These are phyloP conservation scores for Himalopsyche japonica DNA, from an alignment of 2,888 invertebrate genomes.

Conservation along the genomic window DNA sequence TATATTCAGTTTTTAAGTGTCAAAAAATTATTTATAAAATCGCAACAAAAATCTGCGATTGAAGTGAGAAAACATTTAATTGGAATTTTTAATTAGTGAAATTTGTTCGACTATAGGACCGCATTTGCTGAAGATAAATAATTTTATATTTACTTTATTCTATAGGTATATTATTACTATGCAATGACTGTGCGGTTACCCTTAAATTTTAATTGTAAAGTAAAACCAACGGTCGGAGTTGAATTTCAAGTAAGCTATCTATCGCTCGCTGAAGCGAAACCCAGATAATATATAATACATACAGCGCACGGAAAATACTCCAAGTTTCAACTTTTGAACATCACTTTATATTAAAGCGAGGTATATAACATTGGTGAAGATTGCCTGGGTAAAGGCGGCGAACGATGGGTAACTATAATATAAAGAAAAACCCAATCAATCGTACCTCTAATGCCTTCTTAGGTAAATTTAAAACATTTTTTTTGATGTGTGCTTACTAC, in stretches of 20 bases:
- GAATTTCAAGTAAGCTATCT: background rate
- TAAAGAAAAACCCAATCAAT: background rate
- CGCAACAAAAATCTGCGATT: background rate
- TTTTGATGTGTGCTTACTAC: background rate
- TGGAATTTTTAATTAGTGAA: background rate
- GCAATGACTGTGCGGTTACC: background rate
- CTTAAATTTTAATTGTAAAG: background rate
- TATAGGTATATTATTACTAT: background rate
- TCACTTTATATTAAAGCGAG: background rate
- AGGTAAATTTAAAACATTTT: background rate
- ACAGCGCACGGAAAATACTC: background rate
- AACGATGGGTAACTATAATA: background rate
- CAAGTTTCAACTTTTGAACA: background rate
- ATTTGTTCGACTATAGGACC: background rate
- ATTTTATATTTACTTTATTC: background rate
- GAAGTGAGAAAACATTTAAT: background rate
- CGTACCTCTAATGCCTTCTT: background rate
- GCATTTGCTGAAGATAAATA: background rate
- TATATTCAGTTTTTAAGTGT: background rate
- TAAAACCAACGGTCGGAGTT: background rate
- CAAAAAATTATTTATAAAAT: background rate
- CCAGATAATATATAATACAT: background rate
- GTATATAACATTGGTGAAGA: background rate
- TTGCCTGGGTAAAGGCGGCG: background rate
- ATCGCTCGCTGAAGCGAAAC: background rate